phyloP scores from a whole-genome alignment of 2,113 vertebrate species.

The Phylloscopus whistleri region DNA sequence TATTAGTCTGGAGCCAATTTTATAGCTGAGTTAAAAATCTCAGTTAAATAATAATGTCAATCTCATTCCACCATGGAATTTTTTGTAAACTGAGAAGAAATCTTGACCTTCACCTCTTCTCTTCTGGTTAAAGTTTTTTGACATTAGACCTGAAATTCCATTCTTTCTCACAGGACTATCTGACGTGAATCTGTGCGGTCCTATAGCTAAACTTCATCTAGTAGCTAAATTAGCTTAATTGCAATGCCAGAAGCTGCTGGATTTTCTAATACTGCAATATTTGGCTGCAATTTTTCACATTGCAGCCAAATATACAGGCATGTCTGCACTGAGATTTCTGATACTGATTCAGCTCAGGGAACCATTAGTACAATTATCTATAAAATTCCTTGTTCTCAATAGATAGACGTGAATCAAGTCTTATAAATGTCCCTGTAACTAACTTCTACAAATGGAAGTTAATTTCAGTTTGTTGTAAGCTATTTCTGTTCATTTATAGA shows the following conservation, averaged over 20 bases:
- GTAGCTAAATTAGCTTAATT: background rate
- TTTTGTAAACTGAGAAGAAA: background rate
- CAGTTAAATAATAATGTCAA: background rate
- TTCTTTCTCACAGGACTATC: background rate
- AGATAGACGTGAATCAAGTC: background rate
- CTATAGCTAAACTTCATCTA: background rate
- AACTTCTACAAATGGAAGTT: background rate
- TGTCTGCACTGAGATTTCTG: background rate
- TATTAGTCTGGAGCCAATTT: background rate
- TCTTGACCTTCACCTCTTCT: background rate
- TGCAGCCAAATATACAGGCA: background rate
- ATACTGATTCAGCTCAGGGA: background rate
- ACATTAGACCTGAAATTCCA: background rate
- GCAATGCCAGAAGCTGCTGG: background rate
- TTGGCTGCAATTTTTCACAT: no score
- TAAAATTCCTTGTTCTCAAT: background rate
- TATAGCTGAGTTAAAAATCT: background rate
- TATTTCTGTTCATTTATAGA: background rate
- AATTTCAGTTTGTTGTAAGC: background rate
- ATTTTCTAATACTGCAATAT: background rate
- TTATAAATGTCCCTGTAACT: background rate
- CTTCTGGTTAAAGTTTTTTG: background rate
- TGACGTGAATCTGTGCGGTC: background rate
- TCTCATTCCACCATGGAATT: background rate
- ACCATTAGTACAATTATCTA: background rate